Evolutionary conservation across 35 echinoderm and acorn worm species (phyloP).

Genomic region (Ptychodera flava): DNA sequence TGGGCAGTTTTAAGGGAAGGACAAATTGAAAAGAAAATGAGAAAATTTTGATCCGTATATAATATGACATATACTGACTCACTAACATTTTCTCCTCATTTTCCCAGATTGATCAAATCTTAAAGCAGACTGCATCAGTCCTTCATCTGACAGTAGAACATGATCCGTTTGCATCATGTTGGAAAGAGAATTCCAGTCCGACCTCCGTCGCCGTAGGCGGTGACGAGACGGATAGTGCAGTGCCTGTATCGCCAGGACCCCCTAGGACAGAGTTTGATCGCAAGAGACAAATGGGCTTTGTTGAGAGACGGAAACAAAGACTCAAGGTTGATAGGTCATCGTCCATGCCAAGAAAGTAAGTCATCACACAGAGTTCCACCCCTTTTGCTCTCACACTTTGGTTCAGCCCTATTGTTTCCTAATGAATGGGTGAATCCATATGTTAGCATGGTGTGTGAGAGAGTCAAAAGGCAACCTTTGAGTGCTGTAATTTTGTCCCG

Average conservation of each 20-base stretch:
- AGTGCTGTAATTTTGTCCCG: too few relatives aligned
- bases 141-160: conserved; percentile 77
- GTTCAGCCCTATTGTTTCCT: too few relatives aligned
- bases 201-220: not conserved
- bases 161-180: conserved; percentile 33
- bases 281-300: not conserved
- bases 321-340: not conserved
- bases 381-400: too few relatives aligned
- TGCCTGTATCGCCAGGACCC: not conserved
- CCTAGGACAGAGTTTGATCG: not conserved
- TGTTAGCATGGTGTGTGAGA: too few relatives aligned
- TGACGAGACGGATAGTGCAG: not conserved
- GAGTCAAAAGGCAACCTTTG: too few relatives aligned
- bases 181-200: not conserved
- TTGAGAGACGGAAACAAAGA: not conserved
- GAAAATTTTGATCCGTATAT: too few relatives aligned
- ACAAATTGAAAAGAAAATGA: too few relatives aligned
- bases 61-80: too few relatives aligned
- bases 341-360: not conserved
- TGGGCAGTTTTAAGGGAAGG: too few relatives aligned
- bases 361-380: not conserved
- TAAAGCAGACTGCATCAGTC: conserved; percentile 51
- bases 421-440: too few relatives aligned
- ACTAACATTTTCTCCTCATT: not conserved
- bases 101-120: conserved; percentile 57